These are phyloP conservation scores for Rhynchophorus ferrugineus DNA, from an alignment of 1,140 invertebrate genomes.

Conservation along the genomic window DNA sequence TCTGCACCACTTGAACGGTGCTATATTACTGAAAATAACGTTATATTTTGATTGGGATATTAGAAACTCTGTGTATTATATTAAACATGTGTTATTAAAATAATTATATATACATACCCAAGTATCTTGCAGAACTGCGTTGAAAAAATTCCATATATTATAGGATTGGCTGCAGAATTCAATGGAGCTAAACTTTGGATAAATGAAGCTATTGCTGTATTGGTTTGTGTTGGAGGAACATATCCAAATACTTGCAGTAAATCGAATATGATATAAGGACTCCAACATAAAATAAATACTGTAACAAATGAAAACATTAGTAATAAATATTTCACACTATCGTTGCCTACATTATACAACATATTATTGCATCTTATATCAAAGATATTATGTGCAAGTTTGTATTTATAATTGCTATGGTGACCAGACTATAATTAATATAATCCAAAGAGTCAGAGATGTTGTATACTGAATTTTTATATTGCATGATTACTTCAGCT, in stretches of 20 bases:
- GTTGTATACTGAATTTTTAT: no score
- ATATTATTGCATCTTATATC: no score
- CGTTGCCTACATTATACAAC: no score
- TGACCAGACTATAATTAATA: no score
- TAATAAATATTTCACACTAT: no score
- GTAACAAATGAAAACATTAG: no score
- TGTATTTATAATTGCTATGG: no score
- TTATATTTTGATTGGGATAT: background rate
- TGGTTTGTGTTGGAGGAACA: constrained; percentile 70
- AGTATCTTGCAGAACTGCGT: constrained; percentile 80
- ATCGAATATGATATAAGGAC: constrained; percentile 91
- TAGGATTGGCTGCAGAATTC: constrained; percentile 90
- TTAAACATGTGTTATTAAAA: background rate
- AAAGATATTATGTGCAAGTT: no score
- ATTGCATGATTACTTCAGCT: no score
- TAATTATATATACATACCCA: constrained; percentile 50
- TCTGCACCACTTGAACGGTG: constrained; percentile 45
- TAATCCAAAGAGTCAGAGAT: no score
- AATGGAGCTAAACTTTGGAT: constrained; percentile 88
- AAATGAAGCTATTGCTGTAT: constrained; percentile 79
- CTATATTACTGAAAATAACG: constrained; percentile 37
- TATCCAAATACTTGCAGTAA: constrained; percentile 83
- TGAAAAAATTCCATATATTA: constrained; percentile 92
- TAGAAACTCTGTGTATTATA: background rate
- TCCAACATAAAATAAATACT: constrained; percentile 95